Conservation (phyloP, 2,113 vertebrate genomes). For the Lucifuga dentata region DNA sequence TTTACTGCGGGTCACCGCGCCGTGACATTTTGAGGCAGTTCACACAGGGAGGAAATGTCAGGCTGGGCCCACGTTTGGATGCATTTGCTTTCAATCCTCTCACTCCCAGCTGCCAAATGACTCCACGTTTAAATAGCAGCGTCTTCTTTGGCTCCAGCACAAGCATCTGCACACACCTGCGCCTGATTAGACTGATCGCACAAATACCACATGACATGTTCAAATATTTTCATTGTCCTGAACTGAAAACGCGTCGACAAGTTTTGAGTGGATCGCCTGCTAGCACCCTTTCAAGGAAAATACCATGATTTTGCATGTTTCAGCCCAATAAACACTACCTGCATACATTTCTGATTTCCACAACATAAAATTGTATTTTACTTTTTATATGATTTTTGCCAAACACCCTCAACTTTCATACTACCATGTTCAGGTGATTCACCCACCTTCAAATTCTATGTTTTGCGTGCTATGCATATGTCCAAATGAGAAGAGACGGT, state of each 20-base stretch:
- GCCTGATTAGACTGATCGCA: background rate
- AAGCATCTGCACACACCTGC: conserved; percentile 20
- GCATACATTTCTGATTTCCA: no score
- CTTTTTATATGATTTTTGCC: no score
- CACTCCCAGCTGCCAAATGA: conserved; percentile 53
- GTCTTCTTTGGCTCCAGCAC: conserved; percentile 32
- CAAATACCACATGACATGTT: background rate
- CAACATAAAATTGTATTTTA: no score
- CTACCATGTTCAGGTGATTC: no score
- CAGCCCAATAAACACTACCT: no score
- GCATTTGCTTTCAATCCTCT: conserved; percentile 42
- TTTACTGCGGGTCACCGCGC: conserved; percentile 27
- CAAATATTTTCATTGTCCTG: conserved; percentile 49
- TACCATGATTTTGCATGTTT: no score
- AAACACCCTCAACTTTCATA: no score
- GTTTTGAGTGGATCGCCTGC: conserved; percentile 42
- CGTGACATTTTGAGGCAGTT: conserved; percentile 73
- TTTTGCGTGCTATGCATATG: no score
- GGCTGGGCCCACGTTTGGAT: conserved; percentile 47
- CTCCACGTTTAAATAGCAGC: conserved; percentile 42
- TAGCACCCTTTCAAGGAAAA: no score
- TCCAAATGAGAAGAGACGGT: no score
- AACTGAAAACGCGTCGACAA: conserved; percentile 50
- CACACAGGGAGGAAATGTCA: conserved; percentile 72
- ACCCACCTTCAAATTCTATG: no score